Percentiles rank a stretch among this genome's conserved stretches.
phyloP scores from a whole-genome alignment of 1,140 invertebrate species.

The Radopholus similis region DNA sequence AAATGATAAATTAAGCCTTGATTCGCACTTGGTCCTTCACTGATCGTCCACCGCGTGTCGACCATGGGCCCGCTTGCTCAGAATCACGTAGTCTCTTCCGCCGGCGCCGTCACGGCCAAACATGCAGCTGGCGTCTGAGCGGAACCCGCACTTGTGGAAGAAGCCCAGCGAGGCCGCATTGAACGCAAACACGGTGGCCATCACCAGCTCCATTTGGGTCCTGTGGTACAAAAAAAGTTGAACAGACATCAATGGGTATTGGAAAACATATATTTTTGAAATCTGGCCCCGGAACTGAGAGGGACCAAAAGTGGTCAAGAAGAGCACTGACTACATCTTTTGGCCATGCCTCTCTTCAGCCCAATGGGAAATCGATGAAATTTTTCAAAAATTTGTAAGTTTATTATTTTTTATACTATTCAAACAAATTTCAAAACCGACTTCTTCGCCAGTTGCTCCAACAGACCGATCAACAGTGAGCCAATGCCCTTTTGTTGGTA shows the following conservation, averaged over 20 bases:
- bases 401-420: not conserved
- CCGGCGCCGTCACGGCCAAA: constrained; percentile 6
- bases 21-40: no score
- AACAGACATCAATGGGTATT: not conserved
- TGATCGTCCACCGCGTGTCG: no score
- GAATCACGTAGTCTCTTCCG: constrained; percentile 8
- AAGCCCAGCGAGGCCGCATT: constrained; percentile 43
- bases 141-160: constrained; percentile 46
- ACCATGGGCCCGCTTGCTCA: constrained; percentile 14
- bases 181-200: constrained; percentile 51
- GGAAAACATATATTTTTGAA: no score
- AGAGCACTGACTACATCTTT: no score
- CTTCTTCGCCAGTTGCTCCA: constrained; percentile 38
- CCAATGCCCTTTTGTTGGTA: constrained; percentile 50
- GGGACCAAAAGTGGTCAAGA: no score
- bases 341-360: no score
- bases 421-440: not conserved
- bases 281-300: no score
- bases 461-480: constrained; percentile 24
- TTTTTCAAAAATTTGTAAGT: not conserved
- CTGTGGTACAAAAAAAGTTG: no score
- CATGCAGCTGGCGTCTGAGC: constrained; percentile 25
- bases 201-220: constrained; percentile 43
- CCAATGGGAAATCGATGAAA: no score
- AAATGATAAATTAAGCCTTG: no score